These are phyloP conservation scores for Cephalophus harveyi DNA, from an alignment of 2,113 vertebrate genomes.

Conservation along the genomic window DNA sequence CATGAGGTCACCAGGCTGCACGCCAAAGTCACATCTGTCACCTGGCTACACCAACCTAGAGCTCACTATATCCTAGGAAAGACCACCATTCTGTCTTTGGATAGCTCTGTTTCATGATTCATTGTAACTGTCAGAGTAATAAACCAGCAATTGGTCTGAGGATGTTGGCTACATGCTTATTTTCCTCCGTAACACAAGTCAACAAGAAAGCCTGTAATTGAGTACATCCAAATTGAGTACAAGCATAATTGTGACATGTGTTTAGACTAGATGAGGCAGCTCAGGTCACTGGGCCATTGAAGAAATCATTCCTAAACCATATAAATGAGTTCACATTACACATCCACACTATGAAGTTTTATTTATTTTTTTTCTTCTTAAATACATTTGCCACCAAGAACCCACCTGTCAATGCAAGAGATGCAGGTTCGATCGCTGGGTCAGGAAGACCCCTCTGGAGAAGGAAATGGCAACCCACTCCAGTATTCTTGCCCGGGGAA, in stretches of 20 bases:
- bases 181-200: conserved; percentile 31
- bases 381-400: not conserved
- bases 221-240: not conserved
- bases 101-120: not conserved
- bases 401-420: not conserved
- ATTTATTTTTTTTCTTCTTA: not conserved
- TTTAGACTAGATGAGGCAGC: conserved; percentile 1
- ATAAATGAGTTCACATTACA: not conserved
- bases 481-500: not conserved
- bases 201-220: not conserved
- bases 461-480: not conserved
- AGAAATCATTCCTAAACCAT: not conserved
- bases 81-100: not conserved
- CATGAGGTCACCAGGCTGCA: not conserved
- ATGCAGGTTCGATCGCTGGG: not conserved
- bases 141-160: not conserved
- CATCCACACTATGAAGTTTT: not conserved
- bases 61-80: not conserved
- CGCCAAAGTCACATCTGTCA: not conserved
- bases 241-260: not conserved
- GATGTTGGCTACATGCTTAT: not conserved
- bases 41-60: not conserved
- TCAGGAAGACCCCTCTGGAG: not conserved
- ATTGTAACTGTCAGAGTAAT: not conserved
- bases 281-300: not conserved